phyloP scores from a whole-genome alignment of 2,888 invertebrate species.

The Platycheirus albimanus region DNA sequence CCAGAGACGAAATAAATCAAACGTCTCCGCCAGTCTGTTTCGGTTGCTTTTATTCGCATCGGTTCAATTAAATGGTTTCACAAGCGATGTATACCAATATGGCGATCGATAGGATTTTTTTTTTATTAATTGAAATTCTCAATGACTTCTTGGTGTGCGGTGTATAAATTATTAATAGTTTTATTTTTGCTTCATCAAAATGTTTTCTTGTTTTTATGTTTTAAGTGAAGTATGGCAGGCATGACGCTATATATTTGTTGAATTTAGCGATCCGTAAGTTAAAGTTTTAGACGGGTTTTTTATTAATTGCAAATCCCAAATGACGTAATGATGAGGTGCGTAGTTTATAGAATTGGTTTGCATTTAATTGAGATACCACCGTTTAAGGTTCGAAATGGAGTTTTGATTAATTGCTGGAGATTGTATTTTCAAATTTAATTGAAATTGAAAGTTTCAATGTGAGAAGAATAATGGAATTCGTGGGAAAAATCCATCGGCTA shows the following conservation, averaged over 20 bases:
- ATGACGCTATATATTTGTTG: background rate
- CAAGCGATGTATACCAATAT: conserved; percentile 34
- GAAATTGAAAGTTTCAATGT: background rate
- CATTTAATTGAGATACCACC: conserved; percentile 25
- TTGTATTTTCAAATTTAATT: conserved; percentile 13
- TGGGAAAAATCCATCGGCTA: no score
- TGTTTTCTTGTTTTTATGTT: background rate
- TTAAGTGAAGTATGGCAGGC: background rate
- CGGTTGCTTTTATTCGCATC: conserved; percentile 22
- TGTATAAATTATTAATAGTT: conserved; percentile 4
- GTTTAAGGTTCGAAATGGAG: conserved; percentile 6
- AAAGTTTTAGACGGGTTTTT: conserved; percentile 25
- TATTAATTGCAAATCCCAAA: conserved; percentile 44
- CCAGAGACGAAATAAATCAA: no score
- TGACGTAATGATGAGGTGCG: conserved; percentile 44
- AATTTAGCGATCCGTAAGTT: conserved; percentile 1
- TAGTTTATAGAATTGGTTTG: conserved; percentile 34
- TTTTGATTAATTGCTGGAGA: conserved; percentile 34
- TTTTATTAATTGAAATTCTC: conserved; percentile 66
- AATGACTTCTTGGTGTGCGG: conserved; percentile 41
- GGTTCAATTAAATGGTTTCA: conserved; percentile 57
- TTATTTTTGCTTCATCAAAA: background rate
- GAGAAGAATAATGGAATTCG: conserved; percentile 1
- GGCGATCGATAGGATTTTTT: conserved; percentile 61
- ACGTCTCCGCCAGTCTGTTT: conserved; percentile 15